phyloP scores from a whole-genome alignment of 2,888 invertebrate genomes.

The Cryptus viduatorius region DNA sequence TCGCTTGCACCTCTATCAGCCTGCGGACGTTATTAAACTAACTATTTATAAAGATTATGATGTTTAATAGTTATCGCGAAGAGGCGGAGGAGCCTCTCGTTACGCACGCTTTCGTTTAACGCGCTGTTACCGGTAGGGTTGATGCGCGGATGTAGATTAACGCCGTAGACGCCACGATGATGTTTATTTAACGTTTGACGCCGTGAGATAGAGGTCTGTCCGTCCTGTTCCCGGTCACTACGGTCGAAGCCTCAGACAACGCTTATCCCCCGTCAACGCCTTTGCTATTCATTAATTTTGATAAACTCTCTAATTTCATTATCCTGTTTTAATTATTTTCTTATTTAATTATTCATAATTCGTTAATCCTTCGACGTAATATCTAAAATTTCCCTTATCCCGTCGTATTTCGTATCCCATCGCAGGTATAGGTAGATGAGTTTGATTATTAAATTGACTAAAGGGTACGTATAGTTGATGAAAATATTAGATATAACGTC shows the following conservation, averaged over 20 bases:
- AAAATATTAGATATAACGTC: too few relatives aligned
- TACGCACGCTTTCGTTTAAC: slow-evolving; percentile 41
- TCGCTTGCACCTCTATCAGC: slow-evolving; percentile 41
- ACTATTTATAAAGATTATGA: slow-evolving; percentile 62
- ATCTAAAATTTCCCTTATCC: neutral
- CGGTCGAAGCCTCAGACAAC: neutral
- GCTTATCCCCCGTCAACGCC: neutral
- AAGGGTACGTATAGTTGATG: neutral
- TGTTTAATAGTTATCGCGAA: slow-evolving; percentile 60
- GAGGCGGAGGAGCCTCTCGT: slow-evolving; percentile 28
- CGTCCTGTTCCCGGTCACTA: slow-evolving; percentile 3
- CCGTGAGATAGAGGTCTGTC: slow-evolving; percentile 15
- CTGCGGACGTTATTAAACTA: slow-evolving; percentile 63
- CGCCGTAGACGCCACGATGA: slow-evolving; percentile 37
- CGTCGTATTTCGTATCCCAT: neutral
- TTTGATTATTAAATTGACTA: slow-evolving; percentile 1
- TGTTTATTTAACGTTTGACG: slow-evolving; percentile 47
- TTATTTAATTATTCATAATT: slow-evolving; percentile 41
- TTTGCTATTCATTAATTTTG: slow-evolving; percentile 41
- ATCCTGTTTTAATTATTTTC: slow-evolving; percentile 45
- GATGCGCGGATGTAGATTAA: slow-evolving; percentile 61
- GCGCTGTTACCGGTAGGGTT: slow-evolving; percentile 53
- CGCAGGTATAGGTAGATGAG: neutral
- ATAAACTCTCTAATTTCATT: slow-evolving; percentile 25
- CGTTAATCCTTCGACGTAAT: slow-evolving; percentile 14